Evolutionary conservation across 1,140 invertebrate genomes (phyloP).

Genomic region (Drosophila nasuta): DNA sequence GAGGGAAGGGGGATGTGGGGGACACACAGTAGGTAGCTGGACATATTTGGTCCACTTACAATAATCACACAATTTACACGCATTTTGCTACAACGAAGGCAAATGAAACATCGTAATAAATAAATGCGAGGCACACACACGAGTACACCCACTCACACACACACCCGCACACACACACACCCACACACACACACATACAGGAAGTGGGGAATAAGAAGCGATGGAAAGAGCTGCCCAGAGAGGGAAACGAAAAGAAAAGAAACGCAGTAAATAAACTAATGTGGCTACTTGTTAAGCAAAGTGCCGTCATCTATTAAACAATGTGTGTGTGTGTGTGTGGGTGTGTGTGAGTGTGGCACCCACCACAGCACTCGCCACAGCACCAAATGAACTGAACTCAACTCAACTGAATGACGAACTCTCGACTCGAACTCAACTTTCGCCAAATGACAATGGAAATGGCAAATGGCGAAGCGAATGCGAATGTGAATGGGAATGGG

Average conservation of each 20-base stretch:
- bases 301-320: slow-evolving; percentile 81
- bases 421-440: slow-evolving; percentile 43
- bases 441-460: slow-evolving; percentile 53
- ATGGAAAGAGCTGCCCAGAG: not conserved
- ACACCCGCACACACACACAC: slow-evolving; percentile 5
- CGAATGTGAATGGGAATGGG: slow-evolving; percentile 3
- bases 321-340: slow-evolving; percentile 36
- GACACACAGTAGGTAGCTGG: not conserved
- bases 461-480: slow-evolving; percentile 15
- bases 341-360: not conserved
- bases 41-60: slow-evolving; percentile 68
- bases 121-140: slow-evolving; percentile 67
- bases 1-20: too few species aligned
- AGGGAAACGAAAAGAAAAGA: not conserved
- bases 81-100: slow-evolving; percentile 49
- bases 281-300: slow-evolving; percentile 80
- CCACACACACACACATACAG: slow-evolving; percentile 1
- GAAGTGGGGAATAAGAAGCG: slow-evolving; percentile 1
- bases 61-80: slow-evolving; percentile 82
- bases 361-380: not conserved
- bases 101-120: slow-evolving; percentile 67
- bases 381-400: slow-evolving; percentile 69
- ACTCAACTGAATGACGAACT: slow-evolving; percentile 58
- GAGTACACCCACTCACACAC: not conserved
- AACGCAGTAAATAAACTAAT: slow-evolving; percentile 79